Evolutionary conservation across 2,888 invertebrate species (phyloP).

Genomic region (Rhaphigaster nebulosa): DNA sequence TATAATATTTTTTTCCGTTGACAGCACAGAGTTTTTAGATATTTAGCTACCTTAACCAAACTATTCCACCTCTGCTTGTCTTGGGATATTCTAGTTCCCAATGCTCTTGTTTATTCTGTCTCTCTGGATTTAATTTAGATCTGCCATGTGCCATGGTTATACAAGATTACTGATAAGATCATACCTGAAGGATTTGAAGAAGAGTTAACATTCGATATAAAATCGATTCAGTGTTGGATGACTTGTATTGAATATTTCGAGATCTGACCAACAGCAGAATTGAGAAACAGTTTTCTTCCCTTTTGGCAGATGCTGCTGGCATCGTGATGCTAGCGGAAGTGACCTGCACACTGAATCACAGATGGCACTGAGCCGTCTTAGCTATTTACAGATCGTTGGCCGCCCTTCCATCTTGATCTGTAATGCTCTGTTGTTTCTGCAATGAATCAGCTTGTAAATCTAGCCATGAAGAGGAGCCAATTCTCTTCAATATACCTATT

Average conservation of each 20-base stretch:
- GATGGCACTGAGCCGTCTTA: not conserved
- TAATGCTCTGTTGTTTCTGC: not conserved
- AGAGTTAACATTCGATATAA: too few relatives aligned
- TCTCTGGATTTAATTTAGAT: not conserved
- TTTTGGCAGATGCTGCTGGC: not conserved
- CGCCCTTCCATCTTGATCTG: not conserved
- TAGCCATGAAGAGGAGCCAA: not conserved
- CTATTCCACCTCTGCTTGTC: too few relatives aligned
- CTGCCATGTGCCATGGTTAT: not conserved
- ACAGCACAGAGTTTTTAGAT: too few relatives aligned
- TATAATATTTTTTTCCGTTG: too few relatives aligned
- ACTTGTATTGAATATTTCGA: not conserved
- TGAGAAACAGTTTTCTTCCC: not conserved
- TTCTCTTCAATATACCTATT: not conserved
- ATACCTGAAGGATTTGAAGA: not conserved
- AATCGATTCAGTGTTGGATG: not conserved
- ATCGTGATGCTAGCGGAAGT: not conserved
- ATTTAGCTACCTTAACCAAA: too few relatives aligned
- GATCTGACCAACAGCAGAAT: not conserved
- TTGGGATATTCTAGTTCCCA: too few relatives aligned
- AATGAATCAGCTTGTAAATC: not conserved
- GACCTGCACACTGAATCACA: conserved; percentile 1
- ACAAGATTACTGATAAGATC: not conserved
- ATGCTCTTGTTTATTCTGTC: too few relatives aligned
- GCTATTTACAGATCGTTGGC: not conserved